phyloP scores from a whole-genome alignment of 2,113 vertebrate species.

The Ovis canadensis region DNA sequence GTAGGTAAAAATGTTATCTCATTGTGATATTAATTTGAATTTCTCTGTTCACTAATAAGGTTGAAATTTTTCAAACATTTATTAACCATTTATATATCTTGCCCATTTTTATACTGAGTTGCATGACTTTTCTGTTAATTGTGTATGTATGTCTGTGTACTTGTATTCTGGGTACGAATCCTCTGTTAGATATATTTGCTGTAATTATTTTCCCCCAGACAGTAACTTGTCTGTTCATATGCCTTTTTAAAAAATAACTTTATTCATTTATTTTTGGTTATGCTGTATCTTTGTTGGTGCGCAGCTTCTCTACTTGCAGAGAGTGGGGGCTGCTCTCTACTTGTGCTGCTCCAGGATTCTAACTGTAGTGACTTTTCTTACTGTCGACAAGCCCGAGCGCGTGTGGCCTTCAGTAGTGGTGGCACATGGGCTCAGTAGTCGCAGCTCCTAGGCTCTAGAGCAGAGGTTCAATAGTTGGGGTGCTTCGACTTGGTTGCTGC shows the following conservation, averaged over 20 bases:
- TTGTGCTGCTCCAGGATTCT: not conserved
- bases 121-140: not conserved
- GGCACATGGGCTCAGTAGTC: not conserved
- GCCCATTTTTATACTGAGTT: not conserved
- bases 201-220: not conserved
- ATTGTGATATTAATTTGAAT: not conserved
- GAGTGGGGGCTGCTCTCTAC: not conserved
- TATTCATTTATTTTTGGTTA: not conserved
- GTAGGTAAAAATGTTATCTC: not conserved
- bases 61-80: not conserved
- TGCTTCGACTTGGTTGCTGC: not conserved
- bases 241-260: not conserved
- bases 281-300: not conserved
- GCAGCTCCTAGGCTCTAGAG: not conserved
- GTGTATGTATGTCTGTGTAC: not conserved
- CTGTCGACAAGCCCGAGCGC: rapidly evolving
- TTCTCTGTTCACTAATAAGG: not conserved
- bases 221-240: not conserved
- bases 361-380: not conserved
- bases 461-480: not conserved
- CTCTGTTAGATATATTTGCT: not conserved
- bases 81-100: not conserved
- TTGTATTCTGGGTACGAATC: not conserved
- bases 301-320: not conserved
- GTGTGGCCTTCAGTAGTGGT: not conserved